A percentile compares a stretch with the other conserved stretches of the same genome.
Evolutionary conservation across 2,888 invertebrate species (phyloP).

Genomic region (Drosophila percnosoma): DNA sequence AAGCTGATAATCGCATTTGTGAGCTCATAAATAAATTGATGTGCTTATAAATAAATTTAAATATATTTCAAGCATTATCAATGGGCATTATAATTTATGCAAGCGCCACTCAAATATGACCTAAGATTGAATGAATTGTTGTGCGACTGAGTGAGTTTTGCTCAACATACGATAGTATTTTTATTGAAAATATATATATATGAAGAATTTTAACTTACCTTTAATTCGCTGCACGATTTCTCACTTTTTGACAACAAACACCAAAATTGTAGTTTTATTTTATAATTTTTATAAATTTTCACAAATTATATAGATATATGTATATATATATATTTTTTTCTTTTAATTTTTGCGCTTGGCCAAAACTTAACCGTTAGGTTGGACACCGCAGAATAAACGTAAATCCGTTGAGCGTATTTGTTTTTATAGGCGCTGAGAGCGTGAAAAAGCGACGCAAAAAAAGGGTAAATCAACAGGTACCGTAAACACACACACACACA

Average conservation of each 20-base stretch:
- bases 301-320: neutral
- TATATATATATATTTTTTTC: neutral
- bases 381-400: conserved; percentile 74
- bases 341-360: conserved; percentile 17
- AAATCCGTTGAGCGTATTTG: conserved; percentile 71
- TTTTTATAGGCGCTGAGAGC: conserved; percentile 65
- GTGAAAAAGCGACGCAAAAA: conserved; percentile 47
- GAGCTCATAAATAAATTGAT: conserved; percentile 14
- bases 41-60: conserved; percentile 46
- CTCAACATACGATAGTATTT: conserved; percentile 5
- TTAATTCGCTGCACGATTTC: neutral
- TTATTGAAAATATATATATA: neutral
- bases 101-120: conserved; percentile 51
- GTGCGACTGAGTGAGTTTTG: conserved; percentile 4
- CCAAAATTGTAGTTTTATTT: neutral
- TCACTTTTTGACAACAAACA: conserved; percentile 9
- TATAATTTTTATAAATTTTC: conserved; percentile 5
- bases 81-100: conserved; percentile 19
- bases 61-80: conserved; percentile 51
- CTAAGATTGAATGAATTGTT: conserved; percentile 31
- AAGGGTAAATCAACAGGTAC: conserved; percentile 78
- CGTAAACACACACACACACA: conserved; percentile 14
- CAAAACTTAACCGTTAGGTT: conserved; percentile 65
- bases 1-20: conserved; percentile 45
- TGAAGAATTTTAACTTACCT: conserved; percentile 29